Evolutionary conservation across 2,888 invertebrate species (phyloP), one percentile per base, ranked within the genome.

Genomic region (Mylabris sibirica): DNA sequence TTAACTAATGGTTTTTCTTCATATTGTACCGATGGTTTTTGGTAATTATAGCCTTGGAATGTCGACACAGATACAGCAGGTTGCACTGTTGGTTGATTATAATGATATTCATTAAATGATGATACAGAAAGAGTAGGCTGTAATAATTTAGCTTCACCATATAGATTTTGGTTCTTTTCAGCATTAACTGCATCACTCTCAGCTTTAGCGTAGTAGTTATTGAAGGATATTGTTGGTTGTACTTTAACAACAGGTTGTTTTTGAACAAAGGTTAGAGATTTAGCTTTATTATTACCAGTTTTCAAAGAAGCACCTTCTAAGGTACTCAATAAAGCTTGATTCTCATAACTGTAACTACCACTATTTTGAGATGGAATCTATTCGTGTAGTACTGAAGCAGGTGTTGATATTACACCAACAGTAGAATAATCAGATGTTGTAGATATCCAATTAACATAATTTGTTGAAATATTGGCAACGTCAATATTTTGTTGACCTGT

Each of bases 391-490:
- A 65, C 49, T 35, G 72, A 65, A 24, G 61, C 53, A 41, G 53
- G 63, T 35, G 67, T 78, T 12, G 76, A 71, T 12, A 22, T 2
- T 20, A 53, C 11, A 22, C 53, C 84, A 64, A 81, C 83, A 57
- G 83, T 81, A 1, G 78, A 74, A 70, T 85, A 86, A 26, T 80
- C 77, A 69, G 78, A 76, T 22, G 78, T 78, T 11, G 76, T n/a
- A 20, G 76, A 74, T 11, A 75, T 74, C 59, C 74, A 67, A 60
- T 77, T 77, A 12, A 75, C 68, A 35, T 73, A 74, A 65, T 67
- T 72, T 6, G 68, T 66, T 0, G 78, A 77, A 44, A 72, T 64
- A 64, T 78, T 75, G 22, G 68, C 64, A 38, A 76, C 26, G 44
- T 72, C 74, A 30, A 60, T 53, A 35, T 63, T 67, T 34, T 71